Evolutionary conservation across 2,797 vertebrate species (phyloP).

Genomic region (Acrossocheilus fasciatus): DNA sequence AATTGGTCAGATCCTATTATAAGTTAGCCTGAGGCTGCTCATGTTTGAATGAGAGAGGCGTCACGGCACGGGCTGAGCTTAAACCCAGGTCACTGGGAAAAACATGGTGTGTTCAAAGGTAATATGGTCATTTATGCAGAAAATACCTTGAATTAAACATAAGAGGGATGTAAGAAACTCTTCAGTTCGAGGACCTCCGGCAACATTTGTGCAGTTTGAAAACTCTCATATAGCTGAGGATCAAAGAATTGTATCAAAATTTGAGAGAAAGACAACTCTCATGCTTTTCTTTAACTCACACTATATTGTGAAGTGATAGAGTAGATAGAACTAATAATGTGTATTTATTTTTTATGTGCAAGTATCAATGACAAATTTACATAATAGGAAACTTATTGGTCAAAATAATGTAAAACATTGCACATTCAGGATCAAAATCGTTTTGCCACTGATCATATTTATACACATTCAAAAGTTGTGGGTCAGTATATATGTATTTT

Average conservation of each 20-base stretch:
- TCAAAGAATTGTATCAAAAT: background rate
- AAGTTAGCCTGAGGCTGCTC: constrained; percentile 50
- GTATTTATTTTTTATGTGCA: background rate
- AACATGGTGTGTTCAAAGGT: background rate
- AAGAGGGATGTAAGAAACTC: background rate
- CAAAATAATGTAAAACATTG: background rate
- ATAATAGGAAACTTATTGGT: background rate
- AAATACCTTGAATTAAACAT: background rate
- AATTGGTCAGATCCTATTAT: constrained; percentile 60
- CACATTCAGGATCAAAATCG: background rate
- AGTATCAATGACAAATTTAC: background rate
- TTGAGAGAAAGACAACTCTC: background rate
- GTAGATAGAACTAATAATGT: background rate
- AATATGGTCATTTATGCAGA: constrained; percentile 6
- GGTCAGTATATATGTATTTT: too few relatives aligned
- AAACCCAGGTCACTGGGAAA: background rate
- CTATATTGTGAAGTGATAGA: background rate
- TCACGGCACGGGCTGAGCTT: background rate
- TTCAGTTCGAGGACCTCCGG: background rate
- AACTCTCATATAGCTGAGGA: background rate
- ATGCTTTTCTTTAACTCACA: background rate
- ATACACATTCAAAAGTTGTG: too few relatives aligned
- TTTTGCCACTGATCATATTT: background rate
- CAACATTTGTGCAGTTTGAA: background rate
- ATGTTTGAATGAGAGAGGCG: constrained; percentile 33